Base-by-base conservation (phyloP, 2,888 invertebrate genomes). In the Trichogramma dendrolimi region DNA sequence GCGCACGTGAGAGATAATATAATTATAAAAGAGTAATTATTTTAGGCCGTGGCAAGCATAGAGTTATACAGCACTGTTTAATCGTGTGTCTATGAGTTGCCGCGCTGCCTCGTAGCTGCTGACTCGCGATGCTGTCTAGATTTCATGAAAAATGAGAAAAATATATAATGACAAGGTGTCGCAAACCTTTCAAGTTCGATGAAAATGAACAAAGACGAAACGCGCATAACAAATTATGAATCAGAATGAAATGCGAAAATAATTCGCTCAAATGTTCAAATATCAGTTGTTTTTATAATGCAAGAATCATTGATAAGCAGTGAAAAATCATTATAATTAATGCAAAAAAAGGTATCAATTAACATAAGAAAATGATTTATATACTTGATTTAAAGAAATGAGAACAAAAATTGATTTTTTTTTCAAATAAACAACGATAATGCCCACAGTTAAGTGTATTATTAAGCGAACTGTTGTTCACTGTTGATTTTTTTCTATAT, bases 381-480 rank as follows among this genome's bases (percentile, higher is more conserved):
- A 5, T 27, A 51, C n/a, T n/a, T 46, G n/a, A 46, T 11, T 52
- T 56, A 47, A 55, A 39, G 27, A 63, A 63, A 55, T 54, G 61
- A 58, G 8, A 10, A 10, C 66, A 52, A 61, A 55, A 60, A 58
- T 66, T 64, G 63, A 62, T 64, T 66, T 63, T 55, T 62, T 66
- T 49, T 60, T 57, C 61, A 67, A 67, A 52, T 50, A 60, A 65
- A 48, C 54, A 64, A 57, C 57, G 64, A 66, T 64, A 43, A 67
- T 67, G 62, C 63, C 68, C 71, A 72, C 73, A 75, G 69, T 74
- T 70, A 75, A 78, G 73, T 78, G 73, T 78, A 79, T 78, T 77
- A 64, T 50, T 74, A 80, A 78, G 78, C 78, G 79, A 78, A 10
- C 76, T 78, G 75, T 79, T 78, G 74, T 78, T 74, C 76, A 78